A percentile compares a stretch with the other conserved stretches of the same genome.
These are phyloP conservation scores for Cephus cinctus DNA, from an alignment of 1,140 invertebrate species.

Conservation along the genomic window DNA sequence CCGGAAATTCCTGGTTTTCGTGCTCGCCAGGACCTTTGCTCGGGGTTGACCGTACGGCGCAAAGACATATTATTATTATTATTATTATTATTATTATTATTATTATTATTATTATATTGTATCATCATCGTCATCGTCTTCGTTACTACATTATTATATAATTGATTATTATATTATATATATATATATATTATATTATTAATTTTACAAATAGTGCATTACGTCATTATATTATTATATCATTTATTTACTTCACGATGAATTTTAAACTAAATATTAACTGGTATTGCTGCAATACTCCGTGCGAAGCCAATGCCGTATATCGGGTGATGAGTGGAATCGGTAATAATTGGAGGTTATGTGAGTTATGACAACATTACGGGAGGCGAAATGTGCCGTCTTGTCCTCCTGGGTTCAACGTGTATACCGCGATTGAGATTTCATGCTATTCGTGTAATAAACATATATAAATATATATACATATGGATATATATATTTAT, in stretches of 20 bases:
- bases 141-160: slow-evolving; percentile 3
- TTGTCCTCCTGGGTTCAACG: too few relatives aligned
- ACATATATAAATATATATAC: slow-evolving; percentile 21
- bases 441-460: slow-evolving; percentile 21
- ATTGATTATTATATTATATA: not conserved
- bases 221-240: slow-evolving; percentile 26
- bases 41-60: slow-evolving; percentile 37
- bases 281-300: slow-evolving; percentile 43
- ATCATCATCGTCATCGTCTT: slow-evolving; percentile 18
- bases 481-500: slow-evolving; percentile 25
- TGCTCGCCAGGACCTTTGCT: slow-evolving; percentile 8
- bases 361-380: too few relatives aligned
- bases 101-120: slow-evolving; percentile 19
- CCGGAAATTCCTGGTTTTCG: too few relatives aligned
- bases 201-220: slow-evolving; percentile 27
- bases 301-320: too few relatives aligned
- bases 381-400: too few relatives aligned
- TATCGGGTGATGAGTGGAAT: too few relatives aligned
- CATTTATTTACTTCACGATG: slow-evolving; percentile 16
- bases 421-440: too few relatives aligned
- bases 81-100: slow-evolving; percentile 24
- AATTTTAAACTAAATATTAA: slow-evolving; percentile 25
- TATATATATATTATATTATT: slow-evolving; percentile 24
- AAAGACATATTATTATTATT: slow-evolving; percentile 38
- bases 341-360: too few relatives aligned